phyloP scores from a whole-genome alignment of 2,888 invertebrate genomes.

The Plebejus argus region DNA sequence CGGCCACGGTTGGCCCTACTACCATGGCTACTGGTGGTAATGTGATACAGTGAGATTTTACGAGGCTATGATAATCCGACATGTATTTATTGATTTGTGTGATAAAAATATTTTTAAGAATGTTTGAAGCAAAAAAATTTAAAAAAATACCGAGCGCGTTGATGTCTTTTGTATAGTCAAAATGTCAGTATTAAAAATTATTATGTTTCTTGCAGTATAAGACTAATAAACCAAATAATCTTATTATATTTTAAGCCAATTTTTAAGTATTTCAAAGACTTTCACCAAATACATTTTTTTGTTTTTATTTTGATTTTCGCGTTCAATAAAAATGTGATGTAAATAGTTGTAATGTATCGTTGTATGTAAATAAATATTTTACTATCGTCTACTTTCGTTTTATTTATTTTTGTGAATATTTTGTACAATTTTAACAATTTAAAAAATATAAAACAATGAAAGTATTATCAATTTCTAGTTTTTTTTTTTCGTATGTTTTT shows the following conservation, averaged over 20 bases:
- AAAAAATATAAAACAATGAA: too few species aligned
- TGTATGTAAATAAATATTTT: background rate
- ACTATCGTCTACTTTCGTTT: background rate
- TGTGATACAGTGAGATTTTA: conserved; percentile 24
- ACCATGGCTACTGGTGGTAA: conserved; percentile 42
- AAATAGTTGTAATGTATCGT: background rate
- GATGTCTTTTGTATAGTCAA: background rate
- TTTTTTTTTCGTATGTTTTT: too few species aligned
- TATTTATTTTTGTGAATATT: background rate
- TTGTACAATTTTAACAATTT: too few species aligned
- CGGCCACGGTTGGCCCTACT: conserved; percentile 43
- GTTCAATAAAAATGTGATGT: background rate
- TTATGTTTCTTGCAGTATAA: background rate
- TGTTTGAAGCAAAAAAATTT: background rate
- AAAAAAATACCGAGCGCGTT: background rate
- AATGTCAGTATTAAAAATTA: background rate
- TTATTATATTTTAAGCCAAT: background rate
- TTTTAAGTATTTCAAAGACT: background rate
- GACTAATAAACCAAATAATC: background rate
- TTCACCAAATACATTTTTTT: background rate
- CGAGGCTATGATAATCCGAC: background rate
- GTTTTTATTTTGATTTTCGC: background rate
- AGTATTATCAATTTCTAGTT: too few species aligned
- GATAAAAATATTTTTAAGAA: background rate
- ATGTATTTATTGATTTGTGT: conserved; percentile 2